Conservation (phyloP, 1,140 invertebrate genomes). For the Lordiphosa stackelbergi region DNA sequence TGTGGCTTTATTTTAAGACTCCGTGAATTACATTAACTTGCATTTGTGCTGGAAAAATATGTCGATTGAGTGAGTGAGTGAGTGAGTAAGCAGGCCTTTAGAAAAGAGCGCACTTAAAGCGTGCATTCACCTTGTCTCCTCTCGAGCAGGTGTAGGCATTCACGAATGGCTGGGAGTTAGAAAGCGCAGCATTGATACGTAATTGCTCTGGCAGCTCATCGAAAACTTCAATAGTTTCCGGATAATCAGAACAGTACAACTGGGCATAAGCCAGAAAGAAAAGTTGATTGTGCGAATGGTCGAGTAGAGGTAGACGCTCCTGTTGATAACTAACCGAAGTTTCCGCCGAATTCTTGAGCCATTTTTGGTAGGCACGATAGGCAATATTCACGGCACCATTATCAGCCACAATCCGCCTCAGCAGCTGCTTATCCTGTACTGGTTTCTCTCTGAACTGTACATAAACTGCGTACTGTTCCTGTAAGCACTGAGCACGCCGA, state of each 20-base stretch:
- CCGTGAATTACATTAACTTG: background rate
- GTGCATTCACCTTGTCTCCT: constrained; percentile 87
- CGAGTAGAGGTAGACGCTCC: constrained; percentile 86
- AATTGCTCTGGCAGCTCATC: constrained; percentile 82
- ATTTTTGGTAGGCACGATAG: constrained; percentile 86
- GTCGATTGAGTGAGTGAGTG: constrained; percentile 6
- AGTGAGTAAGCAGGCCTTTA: constrained; percentile 8
- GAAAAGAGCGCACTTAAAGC: constrained; percentile 83
- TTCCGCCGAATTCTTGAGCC: constrained; percentile 79
- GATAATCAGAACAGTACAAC: constrained; percentile 74
- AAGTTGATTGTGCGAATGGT: constrained; percentile 88
- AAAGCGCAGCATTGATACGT: constrained; percentile 87
- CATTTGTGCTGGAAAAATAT: constrained; percentile 5
- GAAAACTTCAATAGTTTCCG: constrained; percentile 44
- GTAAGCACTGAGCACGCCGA: constrained; percentile 90
- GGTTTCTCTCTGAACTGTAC: constrained; percentile 51
- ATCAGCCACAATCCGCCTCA: constrained; percentile 91
- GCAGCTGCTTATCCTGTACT: constrained; percentile 81
- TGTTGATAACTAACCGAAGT: constrained; percentile 77
- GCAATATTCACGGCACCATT: constrained; percentile 95
- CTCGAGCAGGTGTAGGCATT: constrained; percentile 83
- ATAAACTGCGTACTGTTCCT: constrained; percentile 87
- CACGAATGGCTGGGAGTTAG: constrained; percentile 89
- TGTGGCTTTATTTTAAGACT: constrained; percentile 2
- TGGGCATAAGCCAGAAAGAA: constrained; percentile 96